Evolutionary conservation across 2,797 vertebrate species (phyloP), one percentile per base, ranked within the genome.

Genomic region (Schizopygopsis malacanthus): DNA sequence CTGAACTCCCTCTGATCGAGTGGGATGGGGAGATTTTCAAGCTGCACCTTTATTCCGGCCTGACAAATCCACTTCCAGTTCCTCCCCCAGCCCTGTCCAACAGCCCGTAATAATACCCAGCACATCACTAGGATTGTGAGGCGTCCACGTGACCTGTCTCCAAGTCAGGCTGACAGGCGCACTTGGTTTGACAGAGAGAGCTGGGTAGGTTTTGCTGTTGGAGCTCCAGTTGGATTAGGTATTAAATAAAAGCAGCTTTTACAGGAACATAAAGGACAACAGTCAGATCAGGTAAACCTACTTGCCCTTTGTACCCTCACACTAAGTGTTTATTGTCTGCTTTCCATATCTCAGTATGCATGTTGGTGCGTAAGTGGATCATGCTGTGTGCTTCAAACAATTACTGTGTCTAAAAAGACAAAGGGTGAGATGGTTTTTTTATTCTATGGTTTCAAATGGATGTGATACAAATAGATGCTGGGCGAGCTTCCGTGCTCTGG

Each of bases 1-100:
- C 84, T 41, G 84, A 88, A 83, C 83, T 90, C 89, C 67, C 85
- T 52, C 33, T 61, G 61, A 92, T 91, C 88, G 77, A 52, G 56
- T 52, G 61, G 45, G 43, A 47, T 25, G 0, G 28, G 11, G 41
- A 71, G 67, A 63, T 75, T 70, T 75, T 37, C 70, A 67, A 70
- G 63, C 63, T 43, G 75, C 52, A 79, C 20, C 52, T 43, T 83
- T 65, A 39, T 43, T 75, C 56, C 25, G n/a, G 45, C 54, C 81
- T 11, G 47, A 56, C 83, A 69, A 78, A 84, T 78, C 75, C 13
- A 78, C 61, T 41, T 41, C 37, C 28, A 41, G 20, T 52, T 76
- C 63, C 61, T 56, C 73, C 47, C 47, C 75, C 70, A 39, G 25
- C 81, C 47, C 59, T 73, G 65, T n/a, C 41, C n/a, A 59, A 20